Evolutionary conservation across 2,113 vertebrate genomes (phyloP), one percentile per base, ranked within the genome.

Genomic region (Xerus inauris): DNA sequence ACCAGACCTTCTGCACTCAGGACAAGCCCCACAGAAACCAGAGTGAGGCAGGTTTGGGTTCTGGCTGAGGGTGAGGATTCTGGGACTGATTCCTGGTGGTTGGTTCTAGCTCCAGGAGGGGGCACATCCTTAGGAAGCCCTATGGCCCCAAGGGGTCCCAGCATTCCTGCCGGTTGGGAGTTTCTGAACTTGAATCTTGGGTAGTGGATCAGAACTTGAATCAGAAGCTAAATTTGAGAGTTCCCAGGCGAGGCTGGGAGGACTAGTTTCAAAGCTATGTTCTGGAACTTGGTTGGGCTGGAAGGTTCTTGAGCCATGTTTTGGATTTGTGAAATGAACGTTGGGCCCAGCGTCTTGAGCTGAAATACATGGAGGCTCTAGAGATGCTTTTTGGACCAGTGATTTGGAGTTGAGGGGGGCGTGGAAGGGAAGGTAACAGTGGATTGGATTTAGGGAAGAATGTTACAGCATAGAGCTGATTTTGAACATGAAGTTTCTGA

Each of bases 351-450:
- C 2, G 32, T 26, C 38, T 42, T 59, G 45, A 49, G 77, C 14
- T 42, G 42, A 24, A 47, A 35, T 1, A 26, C 0, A 30, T 16
- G 75, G 38, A 24, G 14, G 32, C 47, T 69, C 49, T 12, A 26
- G 81, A 80, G n/a, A 2, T 93, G 28, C 1, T 4, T 84, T 92
- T 65, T 30, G 40, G 45, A 0, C 57, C 47, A 0, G 2, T 0
- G 19, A 45, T 57, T 59, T 45, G n/a, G 47, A 67, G 54, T 20
- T 47, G 94, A 87, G 35, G 8, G 10, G 1, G n/a, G n/a, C 9
- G 12, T 0, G 8, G 32, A 67, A 19, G 49, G 19, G 40, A 54
- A 11, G 6, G 4, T n/a, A 45, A 45, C 0, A 3, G 2, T 20
- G 51, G 49, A 38, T 26, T 20, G 17, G 45, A 4, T 49, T 54